Evolutionary conservation across 2,113 vertebrate genomes (phyloP).

Genomic region (Cinclus cinclus): DNA sequence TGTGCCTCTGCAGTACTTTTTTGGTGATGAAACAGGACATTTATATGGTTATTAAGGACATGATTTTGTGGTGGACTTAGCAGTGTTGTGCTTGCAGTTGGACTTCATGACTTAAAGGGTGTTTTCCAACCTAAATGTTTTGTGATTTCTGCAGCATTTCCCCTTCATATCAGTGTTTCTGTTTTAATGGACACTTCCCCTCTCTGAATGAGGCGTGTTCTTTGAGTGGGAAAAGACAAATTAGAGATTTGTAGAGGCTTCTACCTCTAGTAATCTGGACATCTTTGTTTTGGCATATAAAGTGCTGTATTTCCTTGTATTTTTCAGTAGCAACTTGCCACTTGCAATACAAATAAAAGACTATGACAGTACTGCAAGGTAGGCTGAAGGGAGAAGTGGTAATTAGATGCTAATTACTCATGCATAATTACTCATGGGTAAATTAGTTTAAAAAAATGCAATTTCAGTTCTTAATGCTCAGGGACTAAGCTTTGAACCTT

Average conservation of each 20-base stretch:
- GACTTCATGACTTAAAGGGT: neutral
- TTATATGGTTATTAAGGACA: rapidly evolving
- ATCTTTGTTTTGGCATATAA: neutral
- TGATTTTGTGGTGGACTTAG: neutral
- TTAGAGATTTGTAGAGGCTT: neutral
- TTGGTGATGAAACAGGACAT: neutral
- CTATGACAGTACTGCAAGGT: neutral
- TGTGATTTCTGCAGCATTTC: conserved; percentile 18
- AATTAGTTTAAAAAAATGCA: neutral
- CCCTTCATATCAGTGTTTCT: neutral
- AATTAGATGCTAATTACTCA: neutral
- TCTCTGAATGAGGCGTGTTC: neutral
- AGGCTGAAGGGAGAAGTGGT: neutral
- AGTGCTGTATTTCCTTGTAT: neutral
- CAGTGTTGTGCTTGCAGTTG: neutral
- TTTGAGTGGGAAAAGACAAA: neutral
- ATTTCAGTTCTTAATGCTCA: neutral
- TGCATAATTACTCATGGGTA: neutral
- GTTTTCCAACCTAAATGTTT: neutral
- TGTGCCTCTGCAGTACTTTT: neutral
- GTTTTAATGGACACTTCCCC: conserved; percentile 36
- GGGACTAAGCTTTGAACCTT: neutral
- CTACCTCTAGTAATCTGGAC: neutral
- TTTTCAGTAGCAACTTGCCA: neutral
- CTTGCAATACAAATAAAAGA: neutral